Conservation (phyloP, 2,113 vertebrate species). For the Hippocampus abdominalis region DNA sequence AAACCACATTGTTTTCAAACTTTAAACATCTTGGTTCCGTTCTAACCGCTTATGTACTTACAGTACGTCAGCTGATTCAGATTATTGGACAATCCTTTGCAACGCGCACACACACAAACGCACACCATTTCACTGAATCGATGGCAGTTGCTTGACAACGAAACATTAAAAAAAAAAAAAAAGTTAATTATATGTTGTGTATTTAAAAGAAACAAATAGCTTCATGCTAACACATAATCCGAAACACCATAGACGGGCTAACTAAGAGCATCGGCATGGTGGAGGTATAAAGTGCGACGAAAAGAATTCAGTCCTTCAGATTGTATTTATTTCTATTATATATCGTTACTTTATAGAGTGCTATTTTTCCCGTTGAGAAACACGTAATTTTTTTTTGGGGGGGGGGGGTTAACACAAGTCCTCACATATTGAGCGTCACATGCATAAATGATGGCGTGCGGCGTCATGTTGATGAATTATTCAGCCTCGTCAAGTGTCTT, state of each 20-base stretch:
- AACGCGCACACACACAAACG: neutral
- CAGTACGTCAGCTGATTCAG: neutral
- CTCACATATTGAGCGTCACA: neutral
- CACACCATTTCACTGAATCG: neutral
- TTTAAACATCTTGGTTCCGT: neutral
- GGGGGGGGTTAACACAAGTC: too few relatives aligned
- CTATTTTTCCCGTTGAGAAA: too few relatives aligned
- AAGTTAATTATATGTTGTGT: too few relatives aligned
- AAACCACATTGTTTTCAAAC: neutral
- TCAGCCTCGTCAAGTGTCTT: slow-evolving; percentile 30
- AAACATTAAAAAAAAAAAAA: neutral
- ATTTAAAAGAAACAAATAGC: too few relatives aligned
- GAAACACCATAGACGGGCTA: neutral
- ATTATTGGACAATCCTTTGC: slow-evolving; percentile 1
- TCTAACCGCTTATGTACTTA: neutral
- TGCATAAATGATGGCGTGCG: slow-evolving; percentile 14
- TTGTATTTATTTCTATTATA: too few relatives aligned
- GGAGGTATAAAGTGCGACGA: too few relatives aligned
- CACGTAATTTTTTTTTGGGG: too few relatives aligned
- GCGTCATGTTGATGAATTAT: slow-evolving; percentile 55
- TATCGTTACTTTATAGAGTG: too few relatives aligned
- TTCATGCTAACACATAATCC: neutral
- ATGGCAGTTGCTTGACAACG: neutral
- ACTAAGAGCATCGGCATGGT: too few relatives aligned
- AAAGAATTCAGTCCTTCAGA: too few relatives aligned